phyloP scores from a whole-genome alignment of 2,113 vertebrate species.

The Cromileptes altivelis region DNA sequence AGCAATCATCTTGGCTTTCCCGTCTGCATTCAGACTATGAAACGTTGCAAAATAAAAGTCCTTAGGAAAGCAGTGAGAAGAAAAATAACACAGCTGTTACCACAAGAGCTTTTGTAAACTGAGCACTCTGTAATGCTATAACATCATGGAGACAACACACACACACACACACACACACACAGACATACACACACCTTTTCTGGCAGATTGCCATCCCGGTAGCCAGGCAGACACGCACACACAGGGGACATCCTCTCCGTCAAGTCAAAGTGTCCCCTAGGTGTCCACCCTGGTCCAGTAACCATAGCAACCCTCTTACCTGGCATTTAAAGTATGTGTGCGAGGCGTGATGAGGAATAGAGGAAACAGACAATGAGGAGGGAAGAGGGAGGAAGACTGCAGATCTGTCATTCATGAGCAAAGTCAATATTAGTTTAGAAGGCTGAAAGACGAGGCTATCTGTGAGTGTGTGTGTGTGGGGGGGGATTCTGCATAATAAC shows the following conservation, averaged over 20 bases:
- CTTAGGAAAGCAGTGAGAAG: slow-evolving; percentile 17
- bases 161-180: slow-evolving; percentile 21
- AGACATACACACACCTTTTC: slow-evolving; percentile 20
- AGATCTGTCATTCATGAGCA: slow-evolving; percentile 70
- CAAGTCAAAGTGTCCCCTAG: slow-evolving; percentile 67
- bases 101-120: slow-evolving; percentile 38
- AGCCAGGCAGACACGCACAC: slow-evolving; percentile 30
- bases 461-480: slow-evolving; percentile 22
- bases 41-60: slow-evolving; percentile 41
- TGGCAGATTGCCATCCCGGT: slow-evolving; percentile 16
- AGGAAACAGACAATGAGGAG: slow-evolving; percentile 70
- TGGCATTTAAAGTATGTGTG: slow-evolving; percentile 78
- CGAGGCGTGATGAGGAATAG: slow-evolving; percentile 70
- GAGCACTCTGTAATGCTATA: slow-evolving; percentile 17
- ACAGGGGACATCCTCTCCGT: slow-evolving; percentile 61
- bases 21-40: slow-evolving; percentile 23
- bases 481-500: slow-evolving; percentile 50
- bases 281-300: slow-evolving; percentile 77
- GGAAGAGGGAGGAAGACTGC: slow-evolving; percentile 36
- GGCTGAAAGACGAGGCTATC: slow-evolving; percentile 26
- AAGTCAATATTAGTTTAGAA: slow-evolving; percentile 78
- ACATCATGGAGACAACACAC: slow-evolving; percentile 15
- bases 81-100: slow-evolving; percentile 38
- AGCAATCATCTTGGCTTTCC: slow-evolving; percentile 43
- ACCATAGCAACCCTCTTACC: slow-evolving; percentile 85